Evolutionary conservation across 2,888 invertebrate genomes (phyloP), one percentile per base, ranked within the genome.

Genomic region (Pyralis farinalis): DNA sequence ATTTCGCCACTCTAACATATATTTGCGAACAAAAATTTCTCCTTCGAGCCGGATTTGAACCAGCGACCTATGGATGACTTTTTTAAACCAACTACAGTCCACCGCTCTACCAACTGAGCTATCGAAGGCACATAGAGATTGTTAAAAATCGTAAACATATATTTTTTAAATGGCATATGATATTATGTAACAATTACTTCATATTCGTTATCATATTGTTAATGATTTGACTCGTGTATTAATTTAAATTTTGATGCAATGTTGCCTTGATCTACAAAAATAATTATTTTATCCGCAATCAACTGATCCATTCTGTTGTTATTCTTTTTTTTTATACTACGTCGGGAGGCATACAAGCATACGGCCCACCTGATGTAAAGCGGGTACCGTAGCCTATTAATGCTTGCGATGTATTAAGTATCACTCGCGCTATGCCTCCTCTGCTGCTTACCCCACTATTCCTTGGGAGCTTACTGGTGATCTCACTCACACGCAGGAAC

Each of bases 51-150:
- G 83, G 83, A 84, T 85, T 86, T 86, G 86, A 86, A 88, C 87
- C 85, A 89, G 88, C 79, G 88, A 89, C 88, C 89, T 89, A 90
- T 90, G 89, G 88, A 89, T 89, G 12, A 46, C 86, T 68, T 51
- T 59, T 47, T 20, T 7, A 9, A 16, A 42, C 51, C 78, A 62
- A 40, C 84, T 86, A 85, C 85, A 86, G 86, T 87, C 85, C 84
- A 87, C 88, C 87, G 87, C 86, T 88, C 88, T 88, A 87, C 88
- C 88, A 86, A 86, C 87, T 88, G 88, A 89, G 88, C 88, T 88
- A 89, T 89, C 87, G 86, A 86, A 89, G 87, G 86, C 55, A 28
- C 33, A 11, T 20, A 0, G n/a, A 33, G 7, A 7, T 1, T 1
- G 6, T n/a, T 12, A 20, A 28, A 27, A 27, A 5, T 11, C 1